Conservation (phyloP, 2,113 vertebrate genomes). For the Sisor rabdophorus region DNA sequence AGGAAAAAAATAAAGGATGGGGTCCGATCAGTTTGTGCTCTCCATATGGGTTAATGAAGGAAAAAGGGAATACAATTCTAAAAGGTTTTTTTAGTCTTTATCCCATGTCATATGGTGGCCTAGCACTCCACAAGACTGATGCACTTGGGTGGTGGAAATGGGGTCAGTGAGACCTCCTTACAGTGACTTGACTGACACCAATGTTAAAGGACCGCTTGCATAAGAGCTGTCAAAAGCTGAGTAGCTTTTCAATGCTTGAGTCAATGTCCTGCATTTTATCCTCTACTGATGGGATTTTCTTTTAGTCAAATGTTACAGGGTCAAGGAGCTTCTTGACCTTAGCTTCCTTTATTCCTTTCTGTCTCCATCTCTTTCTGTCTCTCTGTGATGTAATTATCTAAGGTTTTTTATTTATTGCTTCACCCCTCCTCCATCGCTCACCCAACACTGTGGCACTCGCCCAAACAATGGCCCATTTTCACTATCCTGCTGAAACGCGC, state of each 20-base stretch:
- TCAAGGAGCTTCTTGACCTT: slow-evolving; percentile 24
- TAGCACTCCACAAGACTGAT: background rate
- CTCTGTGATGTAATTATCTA: slow-evolving; percentile 24
- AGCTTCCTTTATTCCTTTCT: background rate
- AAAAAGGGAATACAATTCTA: background rate
- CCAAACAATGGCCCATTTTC: slow-evolving; percentile 32
- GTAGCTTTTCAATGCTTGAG: slow-evolving; percentile 13
- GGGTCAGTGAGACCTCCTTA: background rate
- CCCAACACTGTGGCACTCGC: slow-evolving; percentile 21
- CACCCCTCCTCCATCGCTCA: slow-evolving; percentile 27
- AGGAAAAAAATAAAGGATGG: slow-evolving; percentile 10
- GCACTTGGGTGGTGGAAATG: background rate
- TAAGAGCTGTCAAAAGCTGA: slow-evolving; percentile 11
- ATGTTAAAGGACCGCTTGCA: slow-evolving; percentile 8
- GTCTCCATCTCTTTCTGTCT: background rate
- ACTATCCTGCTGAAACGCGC: slow-evolving; percentile 13
- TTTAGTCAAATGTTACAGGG: slow-evolving; percentile 9
- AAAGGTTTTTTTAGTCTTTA: slow-evolving; percentile 14
- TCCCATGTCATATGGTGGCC: slow-evolving; percentile 2
- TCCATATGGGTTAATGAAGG: slow-evolving; percentile 5
- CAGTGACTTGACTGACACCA: background rate
- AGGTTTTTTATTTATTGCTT: slow-evolving; percentile 23
- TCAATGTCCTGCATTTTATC: slow-evolving; percentile 7
- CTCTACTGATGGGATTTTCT: slow-evolving; percentile 1
- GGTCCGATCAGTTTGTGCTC: background rate